A percentile compares a stretch with the other conserved stretches of the same genome.
These are phyloP conservation scores for Polia nebulosa DNA, from an alignment of 2,888 invertebrate genomes.

Conservation along the genomic window DNA sequence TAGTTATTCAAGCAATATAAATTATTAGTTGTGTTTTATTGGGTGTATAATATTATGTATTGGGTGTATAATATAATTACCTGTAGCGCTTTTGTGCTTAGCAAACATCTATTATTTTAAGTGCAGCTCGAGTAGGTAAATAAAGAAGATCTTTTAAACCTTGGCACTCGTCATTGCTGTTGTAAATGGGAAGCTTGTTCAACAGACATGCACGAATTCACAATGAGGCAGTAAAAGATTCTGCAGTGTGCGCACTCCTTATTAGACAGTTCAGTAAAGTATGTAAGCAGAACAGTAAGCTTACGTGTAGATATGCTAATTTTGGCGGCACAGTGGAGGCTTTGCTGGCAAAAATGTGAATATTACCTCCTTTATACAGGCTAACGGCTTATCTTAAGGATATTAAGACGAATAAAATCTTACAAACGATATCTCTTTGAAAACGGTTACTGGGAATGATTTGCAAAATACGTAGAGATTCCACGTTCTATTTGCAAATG, in stretches of 20 bases:
- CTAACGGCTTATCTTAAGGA: conserved; percentile 12
- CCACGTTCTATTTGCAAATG: conserved; percentile 14
- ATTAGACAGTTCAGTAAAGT: conserved; percentile 22
- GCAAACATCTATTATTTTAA: no score
- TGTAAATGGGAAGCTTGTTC: neutral
- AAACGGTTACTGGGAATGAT: conserved; percentile 19
- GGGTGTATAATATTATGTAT: no score
- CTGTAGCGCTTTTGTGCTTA: no score
- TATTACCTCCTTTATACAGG: conserved; percentile 25
- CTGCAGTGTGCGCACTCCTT: conserved; percentile 12
- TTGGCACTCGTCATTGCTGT: neutral
- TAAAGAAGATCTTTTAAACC: neutral
- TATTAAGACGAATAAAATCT: conserved; percentile 23
- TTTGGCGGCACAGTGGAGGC: conserved; percentile 23
- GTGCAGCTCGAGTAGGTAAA: no score
- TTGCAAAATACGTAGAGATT: conserved; percentile 11
- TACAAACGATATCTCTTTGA: conserved; percentile 26
- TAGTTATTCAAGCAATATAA: no score
- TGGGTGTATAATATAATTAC: no score
- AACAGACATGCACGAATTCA: neutral
- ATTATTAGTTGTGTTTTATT: no score
- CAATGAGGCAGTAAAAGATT: neutral
- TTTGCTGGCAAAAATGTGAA: conserved; percentile 42
- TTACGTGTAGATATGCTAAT: conserved; percentile 58
- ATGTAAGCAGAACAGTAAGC: conserved; percentile 25